Base-by-base conservation (phyloP, 2,797 vertebrate genomes). In the Aselliscus stoliczkanus region DNA sequence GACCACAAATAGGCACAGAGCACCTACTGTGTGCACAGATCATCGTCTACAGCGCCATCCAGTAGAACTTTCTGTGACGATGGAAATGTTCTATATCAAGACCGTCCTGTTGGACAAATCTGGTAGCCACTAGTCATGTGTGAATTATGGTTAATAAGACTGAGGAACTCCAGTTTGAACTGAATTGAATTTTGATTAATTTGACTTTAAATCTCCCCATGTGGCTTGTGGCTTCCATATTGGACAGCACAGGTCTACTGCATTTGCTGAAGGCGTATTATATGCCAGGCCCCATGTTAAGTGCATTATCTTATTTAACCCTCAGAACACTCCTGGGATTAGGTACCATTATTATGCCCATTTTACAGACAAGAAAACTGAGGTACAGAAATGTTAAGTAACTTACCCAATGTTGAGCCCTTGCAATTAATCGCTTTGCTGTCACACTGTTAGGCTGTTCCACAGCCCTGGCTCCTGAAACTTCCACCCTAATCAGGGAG, bases 311-410 rank as follows among this genome's bases (percentile, higher is more conserved):
- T 80, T 64, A 29, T 56, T 76, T 84, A 77, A 89, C 42, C 3
- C 5, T 83, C 42, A 81, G 44, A 87, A 77, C 21, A 39, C 44
- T 23, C n/a, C 23, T 37, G 56, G 15, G 23, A 20, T 10, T 69
- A 42, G 23, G 67, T 21, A 20, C 27, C 34, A 12, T 86, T 21
- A 29, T 70, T 70, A 64, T 80, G 29, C 15, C 64, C 44, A 47
- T 75, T 84, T 79, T 64, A 72, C 44, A 95, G 95, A 90, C 82
- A 76, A 54, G 47, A 23, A 76, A 86, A 88, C 18, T 31, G 44
- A 92, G 72, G 67, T 21, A 42, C 1, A 31, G 34, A 80, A n/a
- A 67, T 25, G 6, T 92, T 52, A 58, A 62, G 17, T 54, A 62
- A 18, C 11, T 73, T 31, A 65, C 34, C 52, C 52, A 50, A 52